Percentiles rank a stretch among this genome's conserved stretches.
Conservation (phyloP, 2,888 invertebrate genomes). For the Latheticus oryzae region DNA sequence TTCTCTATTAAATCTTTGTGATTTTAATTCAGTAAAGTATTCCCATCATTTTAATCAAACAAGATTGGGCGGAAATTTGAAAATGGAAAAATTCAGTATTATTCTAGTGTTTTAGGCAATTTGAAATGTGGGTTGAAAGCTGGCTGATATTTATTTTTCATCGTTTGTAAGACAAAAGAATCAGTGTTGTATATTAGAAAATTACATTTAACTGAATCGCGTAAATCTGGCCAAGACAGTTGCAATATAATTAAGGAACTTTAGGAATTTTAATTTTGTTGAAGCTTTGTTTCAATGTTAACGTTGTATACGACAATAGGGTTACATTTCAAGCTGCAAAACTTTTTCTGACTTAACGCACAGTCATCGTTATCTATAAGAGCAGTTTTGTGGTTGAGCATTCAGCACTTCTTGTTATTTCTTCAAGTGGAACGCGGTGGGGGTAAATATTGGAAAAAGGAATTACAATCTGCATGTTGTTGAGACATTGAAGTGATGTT, state of each 20-base stretch:
- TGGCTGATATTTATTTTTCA: not conserved
- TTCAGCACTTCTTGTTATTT: too few relatives aligned
- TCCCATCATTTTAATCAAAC: constrained; percentile 12
- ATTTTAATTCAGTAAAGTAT: constrained; percentile 1
- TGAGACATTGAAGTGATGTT: too few relatives aligned
- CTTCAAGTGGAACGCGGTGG: too few relatives aligned
- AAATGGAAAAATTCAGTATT: constrained; percentile 12
- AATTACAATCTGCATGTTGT: too few relatives aligned
- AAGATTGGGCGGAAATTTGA: constrained; percentile 4
- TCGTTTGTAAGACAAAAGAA: not conserved
- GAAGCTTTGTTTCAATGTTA: constrained; percentile 16
- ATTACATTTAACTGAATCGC: constrained; percentile 10
- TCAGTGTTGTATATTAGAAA: constrained; percentile 19
- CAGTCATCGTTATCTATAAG: too few relatives aligned
- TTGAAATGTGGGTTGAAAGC: not conserved
- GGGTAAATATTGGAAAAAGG: too few relatives aligned
- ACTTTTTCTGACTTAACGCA: constrained; percentile 7
- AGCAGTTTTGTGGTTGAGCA: too few relatives aligned
- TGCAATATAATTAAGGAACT: constrained; percentile 24
- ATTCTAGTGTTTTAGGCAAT: constrained; percentile 1
- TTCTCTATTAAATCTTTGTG: too few relatives aligned
- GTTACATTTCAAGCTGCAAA: constrained; percentile 7
- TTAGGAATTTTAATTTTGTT: constrained; percentile 25
- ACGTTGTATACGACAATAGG: constrained; percentile 18
- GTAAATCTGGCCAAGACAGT: constrained; percentile 21